Base-by-base conservation (phyloP, 2,888 invertebrate genomes). In the Phengaris arion region DNA sequence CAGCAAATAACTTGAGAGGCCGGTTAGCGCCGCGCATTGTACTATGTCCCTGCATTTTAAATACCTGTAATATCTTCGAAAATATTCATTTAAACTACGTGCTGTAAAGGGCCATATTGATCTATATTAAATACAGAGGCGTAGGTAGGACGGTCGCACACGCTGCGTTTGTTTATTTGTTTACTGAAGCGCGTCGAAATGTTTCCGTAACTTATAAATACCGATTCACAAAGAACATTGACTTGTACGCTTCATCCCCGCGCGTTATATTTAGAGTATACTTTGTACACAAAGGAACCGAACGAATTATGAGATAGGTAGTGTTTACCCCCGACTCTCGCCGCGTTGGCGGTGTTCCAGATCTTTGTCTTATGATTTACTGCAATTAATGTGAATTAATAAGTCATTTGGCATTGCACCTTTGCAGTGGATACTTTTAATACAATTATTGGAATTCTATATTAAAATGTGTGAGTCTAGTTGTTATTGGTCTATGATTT, bases 331-430 rank as follows among this genome's bases (percentile, higher is more conserved):
- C 48, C 76, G 76, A 75, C 77, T 79, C 78, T 78, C 76, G 75
- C 75, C 75, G 74, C 69, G 74, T 86, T 90, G 91, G 91, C 89
- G 54, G 13, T 6, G 52, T 74, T 87, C 91, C 91, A 91, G 83
- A 81, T 87, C 90, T 91, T 91, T 91, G 77, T 74, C 80, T 80
- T 82, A 87, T 88, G 89, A 89, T 87, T 88, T 86, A 84, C 77
- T 75, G 79, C 80, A 81, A 79, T 85, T 85, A 83, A 68, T 68
- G 22, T 48, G 52, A 10, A 0, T 51, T 70, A 15, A 70, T 54
- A 52, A 72, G 78, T 2, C 35, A 35, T 76, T 78, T 77, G 73
- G 77, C 76, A 75, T 76, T 76, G 78, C 51, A 51, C 69, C 35
- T 51, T 76, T 45, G 74, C 69, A 46, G 68, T 74, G 15, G 69